A percentile compares a stretch with the other conserved stretches of the same genome.
Conservation (phyloP, 23 tunicate genomes). For the Botrylloides violaceus region DNA sequence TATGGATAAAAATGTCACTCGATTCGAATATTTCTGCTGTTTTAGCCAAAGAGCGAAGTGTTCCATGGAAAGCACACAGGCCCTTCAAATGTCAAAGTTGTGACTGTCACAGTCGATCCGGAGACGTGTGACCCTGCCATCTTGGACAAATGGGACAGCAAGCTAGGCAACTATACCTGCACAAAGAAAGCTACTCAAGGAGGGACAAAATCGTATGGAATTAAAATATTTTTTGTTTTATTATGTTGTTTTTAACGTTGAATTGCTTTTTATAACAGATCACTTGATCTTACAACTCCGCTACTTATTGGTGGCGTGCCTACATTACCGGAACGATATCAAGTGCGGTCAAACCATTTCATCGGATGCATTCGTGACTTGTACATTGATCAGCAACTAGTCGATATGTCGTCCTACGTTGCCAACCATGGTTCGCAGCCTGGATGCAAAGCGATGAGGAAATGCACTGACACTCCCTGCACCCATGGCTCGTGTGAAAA, state of each 20-base stretch:
- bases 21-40: neutral
- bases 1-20: too few relatives aligned
- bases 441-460: slow-evolving; percentile 51
- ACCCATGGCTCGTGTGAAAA: slow-evolving; percentile 32
- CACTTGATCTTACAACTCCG: slow-evolving; percentile 83
- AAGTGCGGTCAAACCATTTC: slow-evolving; percentile 47
- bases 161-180: slow-evolving; percentile 56
- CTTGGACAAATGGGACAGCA: slow-evolving; percentile 34
- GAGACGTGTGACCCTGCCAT: slow-evolving; percentile 54
- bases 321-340: slow-evolving; percentile 68
- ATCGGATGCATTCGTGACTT: slow-evolving; percentile 68
- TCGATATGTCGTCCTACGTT: slow-evolving; percentile 44
- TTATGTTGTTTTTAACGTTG: neutral
- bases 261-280: slow-evolving; percentile 28
- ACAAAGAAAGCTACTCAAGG: slow-evolving; percentile 56
- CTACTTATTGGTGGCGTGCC: slow-evolving; percentile 82
- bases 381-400: slow-evolving; percentile 27
- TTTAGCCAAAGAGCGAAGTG: slow-evolving; percentile 37
- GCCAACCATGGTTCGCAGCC: slow-evolving; percentile 74
- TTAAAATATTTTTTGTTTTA: neutral
- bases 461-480: slow-evolving; percentile 39
- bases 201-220: slow-evolving; percentile 46
- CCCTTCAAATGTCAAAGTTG: slow-evolving; percentile 71
- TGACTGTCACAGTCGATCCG: slow-evolving; percentile 82
- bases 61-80: slow-evolving; percentile 23